phyloP scores from a whole-genome alignment of 2,888 invertebrate genomes.

The Ormyrus rosae region DNA sequence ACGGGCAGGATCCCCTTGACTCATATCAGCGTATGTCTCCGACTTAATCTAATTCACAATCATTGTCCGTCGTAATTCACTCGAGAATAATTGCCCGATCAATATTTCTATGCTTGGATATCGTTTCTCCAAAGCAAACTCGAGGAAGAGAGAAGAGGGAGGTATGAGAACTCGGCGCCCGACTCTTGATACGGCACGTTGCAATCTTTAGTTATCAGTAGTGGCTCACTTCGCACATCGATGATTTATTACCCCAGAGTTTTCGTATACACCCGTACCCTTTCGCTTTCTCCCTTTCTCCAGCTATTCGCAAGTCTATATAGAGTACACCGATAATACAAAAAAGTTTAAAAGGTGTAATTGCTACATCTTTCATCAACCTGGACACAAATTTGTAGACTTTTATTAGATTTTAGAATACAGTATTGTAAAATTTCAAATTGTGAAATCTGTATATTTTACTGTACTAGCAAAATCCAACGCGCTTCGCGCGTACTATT shows the following conservation, averaged over 20 bases:
- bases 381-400: too few species aligned
- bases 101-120: conserved; percentile 63
- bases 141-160: background rate
- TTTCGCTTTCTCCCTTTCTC: background rate
- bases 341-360: too few species aligned
- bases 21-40: conserved; percentile 72
- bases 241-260: conserved; percentile 37
- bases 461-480: too few species aligned
- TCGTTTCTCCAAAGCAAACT: conserved; percentile 32
- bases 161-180: background rate
- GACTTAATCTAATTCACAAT: conserved; percentile 72
- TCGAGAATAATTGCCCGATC: conserved; percentile 71
- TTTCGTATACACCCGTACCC: background rate
- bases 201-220: conserved; percentile 47
- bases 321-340: too few species aligned
- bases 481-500: too few species aligned
- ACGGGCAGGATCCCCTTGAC: conserved; percentile 58
- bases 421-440: too few species aligned
- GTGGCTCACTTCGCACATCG: conserved; percentile 31
- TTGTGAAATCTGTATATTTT: too few species aligned
- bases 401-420: too few species aligned
- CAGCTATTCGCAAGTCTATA: too few species aligned
- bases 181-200: conserved; percentile 27
- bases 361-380: too few species aligned
- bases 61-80: conserved; percentile 69